A percentile compares a stretch with the other conserved stretches of the same genome.
Evolutionary conservation across 92 coral and sea anemone species (phyloP).

Genomic region (Blastomussa wellsi): DNA sequence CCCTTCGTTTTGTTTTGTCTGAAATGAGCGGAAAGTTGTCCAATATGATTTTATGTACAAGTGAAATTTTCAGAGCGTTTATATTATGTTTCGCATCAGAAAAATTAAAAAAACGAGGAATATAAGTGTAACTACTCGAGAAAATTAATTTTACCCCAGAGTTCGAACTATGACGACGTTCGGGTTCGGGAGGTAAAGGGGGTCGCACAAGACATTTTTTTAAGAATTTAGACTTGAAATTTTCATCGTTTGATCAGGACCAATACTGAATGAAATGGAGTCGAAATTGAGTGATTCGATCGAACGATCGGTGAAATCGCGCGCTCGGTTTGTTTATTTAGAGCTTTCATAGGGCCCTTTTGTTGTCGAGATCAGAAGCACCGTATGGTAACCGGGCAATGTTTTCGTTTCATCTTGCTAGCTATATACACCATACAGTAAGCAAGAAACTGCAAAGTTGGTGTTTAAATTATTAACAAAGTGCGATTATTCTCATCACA

Average conservation of each 20-base stretch:
- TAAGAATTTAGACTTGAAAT: background rate
- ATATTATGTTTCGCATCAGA: background rate
- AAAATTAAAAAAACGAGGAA: background rate
- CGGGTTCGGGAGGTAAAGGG: background rate
- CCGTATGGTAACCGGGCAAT: background rate
- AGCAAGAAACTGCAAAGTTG: background rate
- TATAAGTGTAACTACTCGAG: background rate
- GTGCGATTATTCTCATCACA: constrained; percentile 35
- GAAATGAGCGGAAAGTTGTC: background rate
- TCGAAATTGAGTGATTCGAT: background rate
- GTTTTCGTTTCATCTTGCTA: background rate
- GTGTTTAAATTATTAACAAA: constrained; percentile 44
- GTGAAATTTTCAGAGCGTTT: background rate
- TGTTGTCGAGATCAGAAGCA: background rate
- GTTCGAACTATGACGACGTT: background rate
- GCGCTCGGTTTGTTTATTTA: background rate
- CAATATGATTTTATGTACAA: background rate
- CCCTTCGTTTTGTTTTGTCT: background rate
- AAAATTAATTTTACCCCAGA: background rate
- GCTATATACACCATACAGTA: background rate
- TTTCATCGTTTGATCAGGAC: constrained; percentile 3
- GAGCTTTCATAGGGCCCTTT: background rate
- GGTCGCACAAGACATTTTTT: background rate
- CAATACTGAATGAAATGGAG: background rate
- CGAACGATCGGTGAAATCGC: background rate